A percentile compares a stretch with the other conserved stretches of the same genome.
phyloP scores from a whole-genome alignment of 2,888 invertebrate genomes.

The Pheosia gnoma region DNA sequence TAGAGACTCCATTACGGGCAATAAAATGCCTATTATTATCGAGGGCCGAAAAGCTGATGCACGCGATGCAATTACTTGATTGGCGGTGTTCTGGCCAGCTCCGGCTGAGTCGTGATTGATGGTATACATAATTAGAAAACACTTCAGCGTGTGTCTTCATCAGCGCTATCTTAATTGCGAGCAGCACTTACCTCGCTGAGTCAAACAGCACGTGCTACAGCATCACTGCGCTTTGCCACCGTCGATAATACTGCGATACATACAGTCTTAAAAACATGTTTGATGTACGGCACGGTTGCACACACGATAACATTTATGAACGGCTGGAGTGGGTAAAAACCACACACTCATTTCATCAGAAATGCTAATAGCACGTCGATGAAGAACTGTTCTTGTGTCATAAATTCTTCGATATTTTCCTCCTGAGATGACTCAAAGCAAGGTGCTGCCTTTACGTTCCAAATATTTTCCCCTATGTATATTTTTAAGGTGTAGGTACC shows the following conservation, averaged over 20 bases:
- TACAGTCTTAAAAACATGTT: constrained; percentile 46
- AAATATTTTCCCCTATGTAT: too few species aligned
- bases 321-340: constrained; percentile 31
- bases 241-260: constrained; percentile 51
- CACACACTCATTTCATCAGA: constrained; percentile 27
- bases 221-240: constrained; percentile 40
- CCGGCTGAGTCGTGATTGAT: constrained; percentile 78
- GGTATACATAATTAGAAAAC: constrained; percentile 83
- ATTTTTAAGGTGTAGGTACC: too few species aligned
- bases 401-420: background rate
- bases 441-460: too few species aligned
- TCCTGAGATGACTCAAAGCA: background rate
- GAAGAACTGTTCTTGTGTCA: background rate
- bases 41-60: constrained; percentile 83
- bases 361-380: constrained; percentile 20
- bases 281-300: constrained; percentile 39
- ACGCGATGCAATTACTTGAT: constrained; percentile 85
- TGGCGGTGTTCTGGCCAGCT: constrained; percentile 79
- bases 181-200: constrained; percentile 79
- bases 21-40: constrained; percentile 84
- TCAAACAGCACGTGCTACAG: constrained; percentile 74
- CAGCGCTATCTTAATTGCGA: constrained; percentile 79
- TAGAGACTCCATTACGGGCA: constrained; percentile 83
- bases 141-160: constrained; percentile 83
- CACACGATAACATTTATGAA: constrained; percentile 36